Evolutionary conservation across 2,888 invertebrate species (phyloP), one percentile per base, ranked within the genome.

Genomic region (Tetropium fuscum): DNA sequence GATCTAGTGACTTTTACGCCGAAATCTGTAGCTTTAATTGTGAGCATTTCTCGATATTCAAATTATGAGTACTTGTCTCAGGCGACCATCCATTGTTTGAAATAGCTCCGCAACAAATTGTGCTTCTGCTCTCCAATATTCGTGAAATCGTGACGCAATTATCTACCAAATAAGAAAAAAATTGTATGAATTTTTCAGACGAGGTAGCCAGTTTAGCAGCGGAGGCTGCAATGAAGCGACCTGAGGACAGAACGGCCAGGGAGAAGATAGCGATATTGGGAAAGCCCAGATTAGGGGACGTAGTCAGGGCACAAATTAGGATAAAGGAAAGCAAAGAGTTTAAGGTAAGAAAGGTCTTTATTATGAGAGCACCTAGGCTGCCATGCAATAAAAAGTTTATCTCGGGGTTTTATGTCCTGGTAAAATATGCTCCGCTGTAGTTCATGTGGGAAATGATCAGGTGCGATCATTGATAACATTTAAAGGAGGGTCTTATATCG

Each of bases 251-350:
- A 43, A 88, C 89, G 22, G 91, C 92, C 69, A 90, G 93, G 74
- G 94, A 95, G 64, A 93, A 92, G 77, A 91, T 95, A 73, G 93
- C 95, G 47, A 86, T 95, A 78, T 86, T 97, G 83, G 98, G 98
- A 22, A 90, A 92, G 76, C 98, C 99, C 2, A 88, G 93, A 72
- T 87, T 95, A 63, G 98, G 98, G 2, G 97, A 97, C 71, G 87
- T 92, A 78, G 88, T 88, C 68, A 87, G 92, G 72, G 92, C 94
- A 58, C 91, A 93, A 84, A 88, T 99, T 75, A 88, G 95, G 78
- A 93, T 99, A 78, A 95, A 94, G 78, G 99, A 99, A 83, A 98
- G 97, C 85, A 95, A 95, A 83, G 98, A 99, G 84, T 99, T 99
- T 83, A 98, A 97, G 91, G 97, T 96, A 82, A 83, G 83, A 65